Evolutionary conservation across 2,888 invertebrate species (phyloP), one percentile per base, ranked within the genome.

Genomic region (Dynastes hyllus): DNA sequence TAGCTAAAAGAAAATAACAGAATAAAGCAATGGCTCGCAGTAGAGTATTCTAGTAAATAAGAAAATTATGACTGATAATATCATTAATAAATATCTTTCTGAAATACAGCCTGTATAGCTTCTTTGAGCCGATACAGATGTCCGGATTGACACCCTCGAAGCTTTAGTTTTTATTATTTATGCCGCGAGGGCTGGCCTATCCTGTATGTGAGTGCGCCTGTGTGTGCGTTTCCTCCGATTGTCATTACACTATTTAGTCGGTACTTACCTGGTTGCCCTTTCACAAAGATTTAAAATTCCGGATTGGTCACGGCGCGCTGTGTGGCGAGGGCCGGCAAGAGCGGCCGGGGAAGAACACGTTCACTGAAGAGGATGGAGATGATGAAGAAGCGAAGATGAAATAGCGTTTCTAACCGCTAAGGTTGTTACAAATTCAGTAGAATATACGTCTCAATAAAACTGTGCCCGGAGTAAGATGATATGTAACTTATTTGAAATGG

Each of bases 281-380:
- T 76, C 80, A 77, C 77, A 80, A 77, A 78, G 78, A 79, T 73
- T 75, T 77, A 75, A 76, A 81, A 88, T 87, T 88, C 87, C 86
- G 81, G 84, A 87, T 87, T 87, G 81, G 86, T 83, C 81, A 85
- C 86, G 85, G 85, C 86, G 82, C 83, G 85, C 85, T 87, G 87
- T 87, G 87, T 86, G 87, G 87, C 86, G 85, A 61, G 73, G 61
- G 40, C 61, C 73, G 73, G 73, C 27, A 6, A 22, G 71, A 29
- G 58, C 55, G 53, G 55, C 16, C 61, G 45, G 13, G 45, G 50
- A 45, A 45, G 73, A 75, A 37, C 51, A 55, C 27, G 53, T 45
- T 27, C n/a, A 40, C 40, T 6, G 29, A 6, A 45, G 45, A 75
- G 45, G 32, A 55, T 16, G 55, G 27, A 13, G 71, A 71, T 58